Base-by-base conservation (phyloP, 2,888 invertebrate genomes). In the Sthenelais limicola region DNA sequence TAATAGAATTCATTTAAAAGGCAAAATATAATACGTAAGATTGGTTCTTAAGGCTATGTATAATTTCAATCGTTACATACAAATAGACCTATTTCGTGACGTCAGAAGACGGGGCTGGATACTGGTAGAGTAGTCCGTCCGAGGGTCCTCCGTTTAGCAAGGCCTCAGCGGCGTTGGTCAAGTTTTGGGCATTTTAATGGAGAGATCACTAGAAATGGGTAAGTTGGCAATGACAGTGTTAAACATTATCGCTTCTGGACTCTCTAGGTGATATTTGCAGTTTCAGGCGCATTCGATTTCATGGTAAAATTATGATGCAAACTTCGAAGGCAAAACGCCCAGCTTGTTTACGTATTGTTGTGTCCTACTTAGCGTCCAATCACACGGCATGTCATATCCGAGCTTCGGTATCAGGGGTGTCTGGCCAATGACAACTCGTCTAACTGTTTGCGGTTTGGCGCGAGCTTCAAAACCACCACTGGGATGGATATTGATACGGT, bases 161-260 rank as follows among this genome's bases (percentile, higher is more conserved):
- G 62, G 62, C 58, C 62, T 43, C 62, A 62, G 62, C 43, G 62
- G 62, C 62, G 62, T 62, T 62, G 62, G 62, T 38, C 4, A 35
- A 62, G 62, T 38, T 62, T 62, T 62, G 62, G 62, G 62, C 62
- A 62, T 62, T 51, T 56, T 72, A n/a, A 52, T 72, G 52, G 52
- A 72, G 54, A 67, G 49, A 67, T 67, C 72, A 35, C 49, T 52
- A 30, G 52, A 66, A 52, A 72, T 72, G 72, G 72, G 72, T 72
- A 67, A 72, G 67, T 67, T 67, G n/a, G 52, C 33, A 24, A 28
- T 30, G 26, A 66, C 54, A 51, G 33, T 54, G 54, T 28, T 56
- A 38, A 5, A 21, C 18, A 38, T 70, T 26, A 70, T 21, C 7
- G 38, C 47, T 54, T 43, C 49, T 38, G 38, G 70, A 52, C 49